Evolutionary conservation across 2,797 vertebrate genomes (phyloP), one percentile per base, ranked within the genome.

Genomic region (Capromys pilorides): DNA sequence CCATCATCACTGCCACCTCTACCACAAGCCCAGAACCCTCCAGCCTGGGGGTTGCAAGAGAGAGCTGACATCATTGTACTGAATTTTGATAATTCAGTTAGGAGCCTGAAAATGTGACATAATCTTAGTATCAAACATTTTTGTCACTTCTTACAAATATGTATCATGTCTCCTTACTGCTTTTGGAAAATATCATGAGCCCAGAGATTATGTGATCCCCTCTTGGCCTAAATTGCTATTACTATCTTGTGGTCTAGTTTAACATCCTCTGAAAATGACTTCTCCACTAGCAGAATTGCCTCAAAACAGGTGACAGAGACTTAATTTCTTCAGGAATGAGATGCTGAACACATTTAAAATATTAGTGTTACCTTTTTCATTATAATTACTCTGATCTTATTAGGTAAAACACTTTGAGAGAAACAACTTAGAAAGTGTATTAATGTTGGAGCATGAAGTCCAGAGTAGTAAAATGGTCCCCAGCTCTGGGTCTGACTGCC

Each of bases 321-420:
- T 41, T 92, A 45, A 92, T 61, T 11, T 59, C 49, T 92, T 84
- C 19, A 45, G 22, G 11, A 69, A 94, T 28, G 51, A 96, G 77
- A 80, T 90, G 22, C 66, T n/a, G 41, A 14, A 6, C 39, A 85
- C 64, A 26, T 45, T 90, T 67, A 92, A 97, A 89, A 89, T 94
- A 82, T 31, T 86, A 51, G 10, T 73, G 75, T 39, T 73, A 80
- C 36, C 57, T 91, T 90, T 91, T 92, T 90, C 87, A 93, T 62
- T 88, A 41, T 14, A 89, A n/a, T 87, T 87, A 77, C 93, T 94
- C 71, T 80, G 57, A 51, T 31, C 14, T 78, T 78, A 51, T 51
- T 54, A 67, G 9, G 16, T 87, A 86, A 86, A 93, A 80, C 12
- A 64, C 59, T 33, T 41, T 81, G 71, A 49, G 28, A 69, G n/a